Conservation (phyloP, 1,140 invertebrate species). For the Zaprionus kolodkinae region DNA sequence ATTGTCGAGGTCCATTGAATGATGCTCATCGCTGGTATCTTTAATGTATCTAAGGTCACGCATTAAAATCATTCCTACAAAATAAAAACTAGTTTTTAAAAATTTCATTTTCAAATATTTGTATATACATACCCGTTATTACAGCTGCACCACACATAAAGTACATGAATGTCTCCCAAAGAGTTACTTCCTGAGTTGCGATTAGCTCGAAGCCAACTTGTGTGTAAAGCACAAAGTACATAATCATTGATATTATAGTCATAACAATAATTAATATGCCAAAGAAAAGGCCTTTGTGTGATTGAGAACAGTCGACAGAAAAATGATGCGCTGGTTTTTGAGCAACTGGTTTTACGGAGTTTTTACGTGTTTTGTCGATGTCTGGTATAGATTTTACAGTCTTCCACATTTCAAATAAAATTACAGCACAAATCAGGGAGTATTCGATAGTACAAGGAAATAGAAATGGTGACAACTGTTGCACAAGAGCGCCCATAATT, state of each 20-base stretch:
- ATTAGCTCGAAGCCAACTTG: slow-evolving; percentile 87
- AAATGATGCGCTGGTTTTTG: slow-evolving; percentile 88
- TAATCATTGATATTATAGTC: slow-evolving; percentile 94
- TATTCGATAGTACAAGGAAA: slow-evolving; percentile 97
- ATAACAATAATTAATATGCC: slow-evolving; percentile 93
- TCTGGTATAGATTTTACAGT: slow-evolving; percentile 85
- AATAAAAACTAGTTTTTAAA: not conserved
- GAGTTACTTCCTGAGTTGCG: slow-evolving; percentile 90
- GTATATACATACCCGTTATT: slow-evolving; percentile 63
- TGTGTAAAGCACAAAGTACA: slow-evolving; percentile 94
- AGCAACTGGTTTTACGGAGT: slow-evolving; percentile 80
- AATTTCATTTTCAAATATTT: not conserved
- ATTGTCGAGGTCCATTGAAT: slow-evolving; percentile 91
- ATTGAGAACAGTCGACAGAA: slow-evolving; percentile 94
- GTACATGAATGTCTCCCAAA: slow-evolving; percentile 91
- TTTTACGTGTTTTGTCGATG: slow-evolving; percentile 73
- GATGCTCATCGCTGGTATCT: slow-evolving; percentile 85
- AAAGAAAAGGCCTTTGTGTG: slow-evolving; percentile 93
- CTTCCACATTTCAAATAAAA: slow-evolving; percentile 94
- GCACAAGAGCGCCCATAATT: slow-evolving; percentile 89
- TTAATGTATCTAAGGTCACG: slow-evolving; percentile 86
- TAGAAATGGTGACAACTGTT: slow-evolving; percentile 93
- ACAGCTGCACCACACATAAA: slow-evolving; percentile 73
- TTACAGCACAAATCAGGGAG: slow-evolving; percentile 92
- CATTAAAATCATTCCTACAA: slow-evolving; percentile 87